Base-by-base conservation (phyloP, 1,140 invertebrate species). In the Ooceraea biroi region DNA sequence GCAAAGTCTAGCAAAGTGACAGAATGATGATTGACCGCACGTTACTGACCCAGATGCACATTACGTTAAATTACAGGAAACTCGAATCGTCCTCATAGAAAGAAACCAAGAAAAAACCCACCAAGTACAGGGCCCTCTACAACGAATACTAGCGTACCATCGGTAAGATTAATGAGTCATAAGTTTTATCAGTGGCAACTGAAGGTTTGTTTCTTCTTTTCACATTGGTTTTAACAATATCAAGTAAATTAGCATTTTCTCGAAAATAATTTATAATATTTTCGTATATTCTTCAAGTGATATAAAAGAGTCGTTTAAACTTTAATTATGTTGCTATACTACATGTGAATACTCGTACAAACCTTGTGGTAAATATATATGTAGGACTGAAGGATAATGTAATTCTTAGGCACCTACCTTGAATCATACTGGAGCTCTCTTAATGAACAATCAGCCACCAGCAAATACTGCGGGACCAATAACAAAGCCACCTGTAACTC, bases 11-110 rank as follows among this genome's bases (percentile, higher is more conserved):
- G 74, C 65, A 2, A 50, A 50, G n/a, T 65, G 60, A 84, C 22
- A 88, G 66, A 85, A 83, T 30, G 55, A 52, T 68, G 25, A 46
- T 85, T 89, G 19, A 86, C 73, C 89, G 86, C 88, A 91, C 83
- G 55, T 69, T 86, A 85, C 69, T 88, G 74, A 88, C 84, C 57
- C 88, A 87, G 91, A 91, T 89, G 91, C 89, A 92, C 87, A 60
- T 92, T 89, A 91, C 89, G 84, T 94, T 93, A 36, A 90, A 92
- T 94, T 94, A 69, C 92, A 94, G 94, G 93, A 55, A 93, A 92
- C 63, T 88, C 92, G n/a, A 94, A 91, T 90, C 92, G 94, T 74
- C 92, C 92, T 10, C 91, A 92, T 52, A 89, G 93, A 88, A 94
- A 94, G 91, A 94, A 94, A 93, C 72, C 84, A 60, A 94, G 93